These are phyloP conservation scores for Atta colombica DNA, from an alignment of 1,140 invertebrate species.

Conservation along the genomic window DNA sequence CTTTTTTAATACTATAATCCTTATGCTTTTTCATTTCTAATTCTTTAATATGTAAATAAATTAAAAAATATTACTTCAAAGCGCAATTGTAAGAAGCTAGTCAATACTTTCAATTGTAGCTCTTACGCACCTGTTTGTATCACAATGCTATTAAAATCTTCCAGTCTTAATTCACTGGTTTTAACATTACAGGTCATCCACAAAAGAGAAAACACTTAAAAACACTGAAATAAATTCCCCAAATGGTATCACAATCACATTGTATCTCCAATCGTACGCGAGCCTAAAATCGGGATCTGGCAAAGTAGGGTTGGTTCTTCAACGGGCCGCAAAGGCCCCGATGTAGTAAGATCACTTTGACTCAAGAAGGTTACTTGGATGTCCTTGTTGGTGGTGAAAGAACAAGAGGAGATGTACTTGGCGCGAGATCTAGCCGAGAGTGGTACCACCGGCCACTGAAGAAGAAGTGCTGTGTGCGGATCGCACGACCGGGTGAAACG, in stretches of 20 bases:
- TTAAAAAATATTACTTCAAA: background rate
- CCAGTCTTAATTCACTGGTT: conserved; percentile 14
- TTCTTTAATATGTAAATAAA: background rate
- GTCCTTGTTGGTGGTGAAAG: conserved; percentile 56
- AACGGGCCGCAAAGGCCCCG: conserved; percentile 44
- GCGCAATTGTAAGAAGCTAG: background rate
- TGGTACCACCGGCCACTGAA: conserved; percentile 77
- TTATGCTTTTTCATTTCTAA: conserved; percentile 14
- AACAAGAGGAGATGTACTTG: conserved; percentile 70
- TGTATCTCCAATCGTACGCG: conserved; percentile 8
- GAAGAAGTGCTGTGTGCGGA: conserved; percentile 78
- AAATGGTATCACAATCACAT: conserved; percentile 43
- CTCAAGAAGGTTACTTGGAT: conserved; percentile 39
- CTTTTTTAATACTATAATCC: background rate
- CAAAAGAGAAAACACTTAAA: conserved; percentile 15
- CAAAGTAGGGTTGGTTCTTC: background rate
- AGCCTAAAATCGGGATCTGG: background rate
- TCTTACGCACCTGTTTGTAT: background rate
- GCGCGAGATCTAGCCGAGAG: conserved; percentile 77
- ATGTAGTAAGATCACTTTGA: conserved; percentile 17
- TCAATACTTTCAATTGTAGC: background rate
- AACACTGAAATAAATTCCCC: conserved; percentile 26
- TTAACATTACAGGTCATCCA: background rate
- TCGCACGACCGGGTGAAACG: conserved; percentile 75
- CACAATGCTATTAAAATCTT: background rate